Base-by-base conservation (phyloP, 2,113 vertebrate species). In the Aspidoscelis tigris region DNA sequence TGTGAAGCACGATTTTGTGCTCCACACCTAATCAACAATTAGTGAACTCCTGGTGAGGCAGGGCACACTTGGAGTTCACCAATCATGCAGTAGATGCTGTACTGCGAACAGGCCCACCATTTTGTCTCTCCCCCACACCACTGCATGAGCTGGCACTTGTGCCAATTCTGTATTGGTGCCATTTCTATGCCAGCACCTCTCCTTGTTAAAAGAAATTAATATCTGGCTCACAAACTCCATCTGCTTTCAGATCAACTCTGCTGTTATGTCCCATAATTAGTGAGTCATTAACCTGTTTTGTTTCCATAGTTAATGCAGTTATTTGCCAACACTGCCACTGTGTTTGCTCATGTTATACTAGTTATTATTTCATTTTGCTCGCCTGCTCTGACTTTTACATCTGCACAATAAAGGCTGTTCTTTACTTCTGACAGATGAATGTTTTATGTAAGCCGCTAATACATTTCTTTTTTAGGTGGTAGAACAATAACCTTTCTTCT, bases 281-380 rank as follows among this genome's bases (percentile, higher is more conserved):
- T 82, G 55, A 79, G 80, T 0, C 7, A 82, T 87, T 1, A 39
- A 78, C 78, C 66, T 50, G 2, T 1, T 84, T 88, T 82, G 41
- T n/a, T 9, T 50, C 65, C 24, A 2, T n/a, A 5, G 75, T 20
- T 77, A 78, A 83, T 80, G 66, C 9, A 75, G 14, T 83, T 61
- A 83, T 44, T 24, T 39, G 78, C 26, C 47, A 61, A 21, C 3
- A 58, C 43, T 21, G 39, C 20, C 22, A 47, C 33, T 68, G 21
- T 75, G 47, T 68, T 85, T 75, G 24, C 24, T 69, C 44, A 76
- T n/a, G n/a, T 76, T 70, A 69, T 68, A 66, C 47, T 14, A 50
- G 53, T 41, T 80, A 21, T 76, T 87, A 61, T 87, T 87, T 80
- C 81, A 83, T 61, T 87, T 83, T 58, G 65, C 22, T 83, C 16